A percentile compares a stretch with the other conserved stretches of the same genome.
Conservation (phyloP, 2,113 vertebrate species). For the Anas platyrhynchos region DNA sequence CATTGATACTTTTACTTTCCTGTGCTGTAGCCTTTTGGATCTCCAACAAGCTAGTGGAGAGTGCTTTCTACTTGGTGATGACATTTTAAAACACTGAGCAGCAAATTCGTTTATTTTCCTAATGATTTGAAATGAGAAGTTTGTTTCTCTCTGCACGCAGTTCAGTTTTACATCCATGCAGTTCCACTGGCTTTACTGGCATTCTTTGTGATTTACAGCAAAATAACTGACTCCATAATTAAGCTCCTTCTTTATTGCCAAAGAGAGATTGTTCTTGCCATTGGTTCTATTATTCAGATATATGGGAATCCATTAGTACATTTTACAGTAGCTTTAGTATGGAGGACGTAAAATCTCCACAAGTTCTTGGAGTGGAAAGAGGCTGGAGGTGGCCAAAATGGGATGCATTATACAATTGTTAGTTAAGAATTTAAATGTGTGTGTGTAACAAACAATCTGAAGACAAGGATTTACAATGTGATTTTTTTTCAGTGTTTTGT, state of each 20-base stretch:
- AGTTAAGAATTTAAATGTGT: not conserved
- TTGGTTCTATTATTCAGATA: not conserved
- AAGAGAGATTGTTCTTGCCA: not conserved
- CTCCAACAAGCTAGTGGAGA: not conserved
- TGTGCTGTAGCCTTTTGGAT: not conserved
- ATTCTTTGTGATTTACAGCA: not conserved
- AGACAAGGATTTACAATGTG: not conserved
- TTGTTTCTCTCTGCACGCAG: not conserved
- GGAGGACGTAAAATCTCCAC: not conserved
- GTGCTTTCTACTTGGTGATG: not conserved
- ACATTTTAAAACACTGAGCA: slow-evolving; percentile 14
- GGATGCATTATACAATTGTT: not conserved
- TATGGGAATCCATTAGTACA: not conserved
- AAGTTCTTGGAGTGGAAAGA: not conserved
- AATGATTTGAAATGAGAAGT: not conserved
- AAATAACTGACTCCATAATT: not conserved
- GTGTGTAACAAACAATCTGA: not conserved
- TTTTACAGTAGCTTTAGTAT: not conserved
- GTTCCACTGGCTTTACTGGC: not conserved
- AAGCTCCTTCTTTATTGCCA: not conserved
- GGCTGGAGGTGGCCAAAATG: not conserved
- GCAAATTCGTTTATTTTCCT: not conserved
- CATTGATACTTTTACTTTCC: not conserved
- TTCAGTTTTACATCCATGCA: not conserved
- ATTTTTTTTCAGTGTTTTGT: not conserved